A percentile compares a stretch with the other conserved stretches of the same genome.
phyloP scores from a whole-genome alignment of 2,888 invertebrate species.

The Cristatella mucedo region DNA sequence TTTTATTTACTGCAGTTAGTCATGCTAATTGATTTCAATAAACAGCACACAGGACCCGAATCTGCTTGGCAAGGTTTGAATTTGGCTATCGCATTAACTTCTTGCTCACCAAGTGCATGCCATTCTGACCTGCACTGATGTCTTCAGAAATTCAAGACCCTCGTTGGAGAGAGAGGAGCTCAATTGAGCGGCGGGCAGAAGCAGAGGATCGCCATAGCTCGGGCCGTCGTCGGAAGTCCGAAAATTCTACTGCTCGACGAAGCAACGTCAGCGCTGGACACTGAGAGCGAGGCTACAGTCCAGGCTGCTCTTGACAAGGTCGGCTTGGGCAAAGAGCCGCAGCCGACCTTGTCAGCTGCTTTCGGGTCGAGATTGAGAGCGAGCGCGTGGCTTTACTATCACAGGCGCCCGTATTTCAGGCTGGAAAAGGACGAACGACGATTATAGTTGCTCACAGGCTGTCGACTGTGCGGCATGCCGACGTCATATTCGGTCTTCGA shows the following conservation, averaged over 20 bases:
- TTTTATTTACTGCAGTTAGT: no score
- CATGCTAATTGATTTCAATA: no score
- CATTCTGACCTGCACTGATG: no score
- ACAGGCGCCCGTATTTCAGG: conserved; percentile 33
- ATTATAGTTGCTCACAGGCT: conserved; percentile 67
- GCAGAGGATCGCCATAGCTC: conserved; percentile 66
- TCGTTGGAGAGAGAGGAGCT: conserved; percentile 60
- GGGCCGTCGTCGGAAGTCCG: conserved; percentile 51
- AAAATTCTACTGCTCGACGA: conserved; percentile 44
- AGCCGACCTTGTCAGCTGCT: no score
- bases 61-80: no score
- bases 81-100: no score
- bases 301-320: conserved; percentile 51
- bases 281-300: conserved; percentile 60
- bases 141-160: conserved; percentile 57
- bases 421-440: conserved; percentile 55
- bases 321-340: conserved; percentile 9
- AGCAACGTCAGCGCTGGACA: conserved; percentile 51
- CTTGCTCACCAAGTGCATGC: no score
- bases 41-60: no score
- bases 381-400: neutral
- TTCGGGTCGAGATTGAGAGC: no score
- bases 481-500: conserved; percentile 38
- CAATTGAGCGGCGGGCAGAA: conserved; percentile 73
- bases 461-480: conserved; percentile 60